Evolutionary conservation across 2,888 invertebrate species (phyloP).

Genomic region (Oligia latruncula): DNA sequence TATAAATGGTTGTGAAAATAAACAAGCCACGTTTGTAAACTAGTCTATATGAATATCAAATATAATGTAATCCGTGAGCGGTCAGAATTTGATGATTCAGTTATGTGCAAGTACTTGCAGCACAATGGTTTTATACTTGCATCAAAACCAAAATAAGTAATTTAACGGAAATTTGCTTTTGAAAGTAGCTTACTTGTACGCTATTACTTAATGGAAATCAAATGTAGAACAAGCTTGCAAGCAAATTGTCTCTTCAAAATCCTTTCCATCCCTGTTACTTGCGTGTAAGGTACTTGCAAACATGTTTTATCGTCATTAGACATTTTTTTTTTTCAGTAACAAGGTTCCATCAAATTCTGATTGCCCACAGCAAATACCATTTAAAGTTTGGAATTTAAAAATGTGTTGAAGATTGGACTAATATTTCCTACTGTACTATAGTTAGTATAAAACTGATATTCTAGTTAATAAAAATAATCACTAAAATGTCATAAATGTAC

Average conservation of each 20-base stretch:
- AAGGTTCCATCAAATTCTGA: conserved; percentile 12
- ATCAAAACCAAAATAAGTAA: background rate
- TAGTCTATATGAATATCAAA: conserved; percentile 64
- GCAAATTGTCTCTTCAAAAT: background rate
- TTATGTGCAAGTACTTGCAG: background rate
- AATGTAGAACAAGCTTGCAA: background rate
- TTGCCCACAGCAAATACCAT: conserved; percentile 36
- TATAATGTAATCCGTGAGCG: conserved; percentile 41
- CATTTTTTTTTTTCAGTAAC: background rate
- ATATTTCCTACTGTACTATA: conserved; percentile 73
- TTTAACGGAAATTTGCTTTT: background rate
- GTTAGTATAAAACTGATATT: conserved; percentile 68
- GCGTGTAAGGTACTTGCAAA: background rate
- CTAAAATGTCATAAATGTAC: conserved; percentile 77
- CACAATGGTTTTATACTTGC: background rate
- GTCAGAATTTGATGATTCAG: conserved; percentile 21
- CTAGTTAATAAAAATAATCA: conserved; percentile 77
- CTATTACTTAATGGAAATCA: background rate
- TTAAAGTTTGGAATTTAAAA: conserved; percentile 61
- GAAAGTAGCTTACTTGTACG: background rate
- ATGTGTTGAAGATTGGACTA: conserved; percentile 65
- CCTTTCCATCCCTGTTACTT: background rate
- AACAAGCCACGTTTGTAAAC: conserved; percentile 63
- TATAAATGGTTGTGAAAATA: conserved; percentile 82
- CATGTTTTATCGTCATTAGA: background rate